Percentiles rank a stretch among this genome's conserved stretches.
These are phyloP conservation scores for Micrasema longulum DNA, from an alignment of 1,140 invertebrate genomes.

Conservation along the genomic window DNA sequence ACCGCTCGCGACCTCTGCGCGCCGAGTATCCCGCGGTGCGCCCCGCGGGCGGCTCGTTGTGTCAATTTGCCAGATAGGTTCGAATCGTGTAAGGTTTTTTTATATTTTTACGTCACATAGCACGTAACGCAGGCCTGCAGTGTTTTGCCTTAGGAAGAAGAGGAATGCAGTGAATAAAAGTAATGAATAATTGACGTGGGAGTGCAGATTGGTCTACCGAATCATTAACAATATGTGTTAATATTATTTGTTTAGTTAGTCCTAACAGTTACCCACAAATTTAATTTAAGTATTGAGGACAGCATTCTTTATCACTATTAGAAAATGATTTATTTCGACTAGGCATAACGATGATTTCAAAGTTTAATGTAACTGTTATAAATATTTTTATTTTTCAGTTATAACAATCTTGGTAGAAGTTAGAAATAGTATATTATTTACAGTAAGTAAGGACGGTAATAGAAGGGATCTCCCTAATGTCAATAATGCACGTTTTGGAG, in stretches of 20 bases:
- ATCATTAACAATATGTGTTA: neutral
- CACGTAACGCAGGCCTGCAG: conserved; percentile 7
- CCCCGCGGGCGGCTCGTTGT: conserved; percentile 20
- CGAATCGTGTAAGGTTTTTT: conserved; percentile 40
- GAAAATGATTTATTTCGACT: too few relatives aligned
- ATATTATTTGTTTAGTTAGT: too few relatives aligned
- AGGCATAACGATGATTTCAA: too few relatives aligned
- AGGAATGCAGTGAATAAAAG: neutral
- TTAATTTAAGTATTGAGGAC: too few relatives aligned
- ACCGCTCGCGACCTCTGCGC: conserved; percentile 34
- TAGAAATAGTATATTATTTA: too few relatives aligned
- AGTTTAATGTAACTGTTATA: too few relatives aligned
- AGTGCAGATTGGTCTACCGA: neutral
- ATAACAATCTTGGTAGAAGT: too few relatives aligned
- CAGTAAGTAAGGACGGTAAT: too few relatives aligned
- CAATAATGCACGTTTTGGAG: conserved; percentile 41
- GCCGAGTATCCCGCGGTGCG: conserved; percentile 36
- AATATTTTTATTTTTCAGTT: too few relatives aligned
- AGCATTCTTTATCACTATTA: too few relatives aligned
- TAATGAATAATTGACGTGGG: neutral
- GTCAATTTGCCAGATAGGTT: conserved; percentile 48
- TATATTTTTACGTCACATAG: conserved; percentile 13
- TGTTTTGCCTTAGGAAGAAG: conserved; percentile 7
- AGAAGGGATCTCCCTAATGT: conserved; percentile 32
- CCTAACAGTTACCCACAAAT: too few relatives aligned